Evolutionary conservation across 1,140 invertebrate species (phyloP).

Genomic region (Amyelois transitella): DNA sequence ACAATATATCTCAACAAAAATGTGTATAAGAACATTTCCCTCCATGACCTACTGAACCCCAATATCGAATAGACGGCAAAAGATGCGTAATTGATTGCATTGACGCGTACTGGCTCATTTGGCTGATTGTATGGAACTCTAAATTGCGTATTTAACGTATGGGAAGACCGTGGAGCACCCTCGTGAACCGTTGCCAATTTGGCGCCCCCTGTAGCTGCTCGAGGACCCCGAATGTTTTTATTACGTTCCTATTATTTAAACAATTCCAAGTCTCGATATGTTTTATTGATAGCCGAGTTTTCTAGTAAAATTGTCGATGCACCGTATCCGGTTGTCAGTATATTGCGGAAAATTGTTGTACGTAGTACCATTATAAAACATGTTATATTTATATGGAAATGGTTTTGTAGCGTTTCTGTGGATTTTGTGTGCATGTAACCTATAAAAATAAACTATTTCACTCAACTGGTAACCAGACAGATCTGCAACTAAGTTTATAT

Average conservation of each 20-base stretch:
- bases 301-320: not conserved
- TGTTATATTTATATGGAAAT: no score
- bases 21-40: not conserved
- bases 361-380: no score
- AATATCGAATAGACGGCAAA: conserved; percentile 35
- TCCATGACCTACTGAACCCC: conserved; percentile 45
- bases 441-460: no score
- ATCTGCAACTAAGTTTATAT: no score
- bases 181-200: conserved; percentile 67
- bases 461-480: no score
- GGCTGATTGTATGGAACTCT: conserved; percentile 61
- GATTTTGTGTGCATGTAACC: no score
- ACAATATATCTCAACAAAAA: no score
- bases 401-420: no score
- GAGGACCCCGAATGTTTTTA: conserved; percentile 42
- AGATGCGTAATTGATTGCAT: conserved; percentile 68
- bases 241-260: conserved; percentile 45
- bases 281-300: conserved; percentile 5
- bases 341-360: not conserved
- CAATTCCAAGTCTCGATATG: conserved; percentile 22
- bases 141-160: conserved; percentile 70
- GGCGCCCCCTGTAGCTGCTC: conserved; percentile 32
- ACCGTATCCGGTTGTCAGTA: not conserved
- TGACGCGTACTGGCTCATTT: conserved; percentile 55
- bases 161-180: conserved; percentile 44